Evolutionary conservation across 2,888 invertebrate genomes (phyloP).

Genomic region (Brachyptera putata): DNA sequence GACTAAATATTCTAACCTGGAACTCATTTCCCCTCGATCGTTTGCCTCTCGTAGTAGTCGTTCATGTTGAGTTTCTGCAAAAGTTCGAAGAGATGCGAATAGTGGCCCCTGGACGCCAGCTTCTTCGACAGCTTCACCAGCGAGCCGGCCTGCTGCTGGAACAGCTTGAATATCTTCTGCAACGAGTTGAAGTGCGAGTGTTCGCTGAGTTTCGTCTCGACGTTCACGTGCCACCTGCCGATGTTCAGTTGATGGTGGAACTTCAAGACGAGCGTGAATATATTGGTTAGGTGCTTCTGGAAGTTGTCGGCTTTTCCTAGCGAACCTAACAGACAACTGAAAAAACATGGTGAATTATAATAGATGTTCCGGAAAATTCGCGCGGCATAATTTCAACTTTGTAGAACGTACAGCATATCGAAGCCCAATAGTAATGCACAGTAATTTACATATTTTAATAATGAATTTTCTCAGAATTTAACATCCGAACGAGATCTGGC

Average conservation of each 20-base stretch:
- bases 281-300: constrained; percentile 63
- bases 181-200: constrained; percentile 57
- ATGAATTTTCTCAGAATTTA: no score
- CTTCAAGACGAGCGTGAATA: constrained; percentile 67
- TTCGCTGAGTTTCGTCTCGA: constrained; percentile 46
- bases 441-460: no score
- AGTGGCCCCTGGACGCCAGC: constrained; percentile 61
- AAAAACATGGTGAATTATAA: constrained; percentile 33
- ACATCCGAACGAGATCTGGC: no score
- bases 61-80: constrained; percentile 64
- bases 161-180: constrained; percentile 56
- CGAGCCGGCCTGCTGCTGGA: constrained; percentile 57
- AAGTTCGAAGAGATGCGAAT: constrained; percentile 61
- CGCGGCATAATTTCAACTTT: no score
- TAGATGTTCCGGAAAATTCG: no score
- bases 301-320: constrained; percentile 57
- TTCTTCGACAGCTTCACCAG: constrained; percentile 59
- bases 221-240: constrained; percentile 54
- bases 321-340: constrained; percentile 66
- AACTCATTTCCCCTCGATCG: no score
- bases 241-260: constrained; percentile 57
- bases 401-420: no score
- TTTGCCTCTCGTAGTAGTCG: constrained; percentile 47
- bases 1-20: no score
- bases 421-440: no score